A percentile compares a stretch with the other conserved stretches of the same genome.
phyloP scores from a whole-genome alignment of 2,113 vertebrate genomes.

The Gymnarchus niloticus region DNA sequence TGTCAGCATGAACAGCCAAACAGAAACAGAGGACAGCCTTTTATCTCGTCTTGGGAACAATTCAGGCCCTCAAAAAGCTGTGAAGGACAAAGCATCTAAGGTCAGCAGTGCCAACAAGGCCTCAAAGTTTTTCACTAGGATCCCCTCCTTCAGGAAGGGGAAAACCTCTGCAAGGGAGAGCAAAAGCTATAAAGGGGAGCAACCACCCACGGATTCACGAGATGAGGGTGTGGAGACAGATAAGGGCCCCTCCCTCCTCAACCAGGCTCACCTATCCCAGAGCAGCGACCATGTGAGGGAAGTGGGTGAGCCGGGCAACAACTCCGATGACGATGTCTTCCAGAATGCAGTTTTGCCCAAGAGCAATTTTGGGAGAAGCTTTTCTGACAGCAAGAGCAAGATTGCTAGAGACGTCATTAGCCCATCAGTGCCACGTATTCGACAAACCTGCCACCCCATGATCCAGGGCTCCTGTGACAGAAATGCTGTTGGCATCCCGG shows the following conservation, averaged over 20 bases:
- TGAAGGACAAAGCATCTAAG: constrained; percentile 39
- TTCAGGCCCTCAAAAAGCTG: constrained; percentile 40
- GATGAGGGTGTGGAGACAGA: background rate
- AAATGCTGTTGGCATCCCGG: constrained; percentile 22
- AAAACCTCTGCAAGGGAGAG: constrained; percentile 34
- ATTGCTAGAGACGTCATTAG: constrained; percentile 13
- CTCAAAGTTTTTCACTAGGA: constrained; percentile 57
- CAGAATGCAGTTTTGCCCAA: constrained; percentile 49
- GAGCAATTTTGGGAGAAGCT: constrained; percentile 51
- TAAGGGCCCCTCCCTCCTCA: background rate
- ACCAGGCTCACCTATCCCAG: constrained; percentile 23
- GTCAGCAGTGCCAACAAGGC: constrained; percentile 6
- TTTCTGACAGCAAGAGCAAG: constrained; percentile 34
- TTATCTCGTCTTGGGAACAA: constrained; percentile 38
- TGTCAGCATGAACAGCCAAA: constrained; percentile 44
- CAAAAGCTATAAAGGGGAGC: constrained; percentile 29
- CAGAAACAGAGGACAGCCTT: constrained; percentile 46
- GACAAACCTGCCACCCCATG: constrained; percentile 18
- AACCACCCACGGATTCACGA: constrained; percentile 6
- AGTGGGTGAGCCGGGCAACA: constrained; percentile 38
- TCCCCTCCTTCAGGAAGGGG: constrained; percentile 55
- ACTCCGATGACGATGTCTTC: constrained; percentile 57
- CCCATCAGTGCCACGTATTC: constrained; percentile 24
- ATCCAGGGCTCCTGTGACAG: constrained; percentile 29
- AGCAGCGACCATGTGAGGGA: constrained; percentile 36